These are phyloP conservation scores for Venusia cambrica DNA, from an alignment of 2,888 invertebrate species.

Conservation along the genomic window DNA sequence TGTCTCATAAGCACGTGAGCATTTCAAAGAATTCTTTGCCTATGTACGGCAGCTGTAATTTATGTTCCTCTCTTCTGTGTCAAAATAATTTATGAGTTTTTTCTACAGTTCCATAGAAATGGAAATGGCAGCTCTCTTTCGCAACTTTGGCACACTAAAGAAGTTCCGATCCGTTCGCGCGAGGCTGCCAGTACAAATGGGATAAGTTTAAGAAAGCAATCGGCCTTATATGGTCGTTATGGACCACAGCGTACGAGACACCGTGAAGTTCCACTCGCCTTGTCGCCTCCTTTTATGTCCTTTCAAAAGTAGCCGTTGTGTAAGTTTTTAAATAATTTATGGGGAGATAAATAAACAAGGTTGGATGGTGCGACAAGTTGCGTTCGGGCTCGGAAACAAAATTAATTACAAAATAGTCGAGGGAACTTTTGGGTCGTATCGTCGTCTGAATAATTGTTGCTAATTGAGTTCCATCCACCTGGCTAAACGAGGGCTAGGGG, in stretches of 20 bases:
- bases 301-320: constrained; percentile 34
- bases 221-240: constrained; percentile 77
- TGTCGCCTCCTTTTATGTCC: constrained; percentile 62
- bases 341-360: constrained; percentile 41
- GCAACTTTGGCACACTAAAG: constrained; percentile 73
- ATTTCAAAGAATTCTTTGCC: too few species aligned
- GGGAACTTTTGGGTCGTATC: constrained; percentile 64
- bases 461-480: constrained; percentile 71
- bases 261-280: constrained; percentile 68
- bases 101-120: constrained; percentile 65
- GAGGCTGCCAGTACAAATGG: constrained; percentile 74
- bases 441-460: constrained; percentile 68
- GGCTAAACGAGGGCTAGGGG: constrained; percentile 46
- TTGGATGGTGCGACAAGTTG: constrained; percentile 39
- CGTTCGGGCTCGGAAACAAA: constrained; percentile 61
- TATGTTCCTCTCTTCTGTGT: constrained; percentile 33
- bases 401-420: constrained; percentile 72
- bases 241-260: constrained; percentile 69
- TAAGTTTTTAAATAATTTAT: constrained; percentile 45
- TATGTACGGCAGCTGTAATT: too few species aligned
- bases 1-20: too few species aligned
- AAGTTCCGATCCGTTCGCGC: constrained; percentile 69
- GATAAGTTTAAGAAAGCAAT: constrained; percentile 79
- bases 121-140: constrained; percentile 67
- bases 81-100: constrained; percentile 57